Evolutionary conservation across 1,140 invertebrate genomes (phyloP), one percentile per base, ranked within the genome.

Genomic region (Pollicipes pollicipes): DNA sequence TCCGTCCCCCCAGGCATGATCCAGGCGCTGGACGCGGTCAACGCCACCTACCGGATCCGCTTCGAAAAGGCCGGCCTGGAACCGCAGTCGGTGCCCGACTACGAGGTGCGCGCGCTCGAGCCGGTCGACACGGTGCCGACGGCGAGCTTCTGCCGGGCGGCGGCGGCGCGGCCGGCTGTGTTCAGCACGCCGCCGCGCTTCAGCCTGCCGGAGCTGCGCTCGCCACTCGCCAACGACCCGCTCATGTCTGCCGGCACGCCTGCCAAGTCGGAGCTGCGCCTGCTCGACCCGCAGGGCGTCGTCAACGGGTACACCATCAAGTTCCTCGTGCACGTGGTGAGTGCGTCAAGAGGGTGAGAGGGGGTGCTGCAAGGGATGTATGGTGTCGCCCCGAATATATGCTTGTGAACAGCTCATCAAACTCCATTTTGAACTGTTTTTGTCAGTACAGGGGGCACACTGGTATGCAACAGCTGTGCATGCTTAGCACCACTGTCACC

Each of bases 41-140:
- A 95, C 78, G 95, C 95, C 77, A 94, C 92, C n/a, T 99, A 99
- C 78, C 84, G 97, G 76, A 93, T 99, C 71, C 94, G 92, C 0
- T 99, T 99, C 82, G 95, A 98, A 79, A 84, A 94, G 72, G 85
- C 87, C 66, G 94, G 93, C 24, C 82, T 98, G 32, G 95, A 95
- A 8, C 97, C 95, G 21, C 93, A 96, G 79, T 96, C 95, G 70
- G 91, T 98, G 70, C 93, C 93, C 27, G 95, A 98, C 83, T 96
- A 89, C 83, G 95, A 97, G 87, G 94, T 98, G 73, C 81, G 96
- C n/a, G n/a, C 64, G 8, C 10, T 66, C 64, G 64, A 66, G 64
- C n/a, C 64, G 3, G 28, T 29, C 17, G 64, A 66, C 64, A 66
- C 64, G 24, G 64, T 66, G 64, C 64, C 64, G 3, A 66, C 64